Base-by-base conservation (phyloP, 2,888 invertebrate species). In the Phaonia tiefii region DNA sequence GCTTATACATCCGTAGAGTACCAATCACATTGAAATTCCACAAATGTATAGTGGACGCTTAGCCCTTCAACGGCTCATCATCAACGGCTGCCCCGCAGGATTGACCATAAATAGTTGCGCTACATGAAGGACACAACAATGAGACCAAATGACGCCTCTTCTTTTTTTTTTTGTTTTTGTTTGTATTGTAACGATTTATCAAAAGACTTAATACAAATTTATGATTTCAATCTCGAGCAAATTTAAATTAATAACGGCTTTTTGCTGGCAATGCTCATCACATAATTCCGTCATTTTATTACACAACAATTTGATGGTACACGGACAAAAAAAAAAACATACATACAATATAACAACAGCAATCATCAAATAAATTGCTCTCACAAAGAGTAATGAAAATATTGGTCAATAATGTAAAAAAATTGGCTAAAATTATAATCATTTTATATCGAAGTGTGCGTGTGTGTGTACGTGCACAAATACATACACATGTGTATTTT, bases 371-470 rank as follows among this genome's bases (percentile, higher is more conserved):
- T 63, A 63, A 63, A 63, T 63, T 63, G 63, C 26, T 63, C 42
- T 63, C 42, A 22, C 63, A 63, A 63, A 42, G 42, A 63, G 42
- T 22, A 63, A 63, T 63, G 63, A 63, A 63, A 63, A 22, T 17
- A 22, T 63, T 63, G 63, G 63, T 39, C 63, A 63, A 63, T 63
- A 63, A 22, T 22, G 37, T 63, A 70, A 73, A 70, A n/a, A 44
- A 63, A 75, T 56, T 69, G 22, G 22, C 69, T 54, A 37, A 74
- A 80, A 78, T 51, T 71, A 70, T 74, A 20, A 77, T 75, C 70
- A 81, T 81, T 81, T 75, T 37, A 67, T 54, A 44, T 60, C 51
- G 39, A 63, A 54, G 3, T 13, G 25, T 63, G n/a, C n/a, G 37
- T 37, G 20, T 66, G 17, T 26, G n/a, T 49, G 39, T 54, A 39